phyloP scores from a whole-genome alignment of 2,888 invertebrate genomes.

The Campaea margaritaria region DNA sequence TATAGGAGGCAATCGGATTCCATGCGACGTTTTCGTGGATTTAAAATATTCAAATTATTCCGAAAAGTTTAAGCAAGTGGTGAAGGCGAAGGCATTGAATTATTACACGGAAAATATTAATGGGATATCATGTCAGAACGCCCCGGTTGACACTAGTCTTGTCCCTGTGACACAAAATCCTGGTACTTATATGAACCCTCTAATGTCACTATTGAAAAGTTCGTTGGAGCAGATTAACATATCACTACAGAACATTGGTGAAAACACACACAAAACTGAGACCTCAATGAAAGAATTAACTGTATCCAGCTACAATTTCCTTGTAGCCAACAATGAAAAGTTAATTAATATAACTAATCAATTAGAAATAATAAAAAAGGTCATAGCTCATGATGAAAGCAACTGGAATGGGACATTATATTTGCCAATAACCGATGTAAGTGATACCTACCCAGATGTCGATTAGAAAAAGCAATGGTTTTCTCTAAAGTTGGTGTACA shows the following conservation, averaged over 20 bases:
- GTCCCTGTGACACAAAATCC: constrained; percentile 16
- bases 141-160: constrained; percentile 6
- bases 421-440: too few species aligned
- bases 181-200: constrained; percentile 23
- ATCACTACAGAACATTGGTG: constrained; percentile 22
- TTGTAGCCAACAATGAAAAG: too few species aligned
- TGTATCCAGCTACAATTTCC: not conserved
- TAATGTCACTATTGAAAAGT: constrained; percentile 24
- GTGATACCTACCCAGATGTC: too few species aligned
- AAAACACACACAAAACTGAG: constrained; percentile 15
- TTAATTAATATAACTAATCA: too few species aligned
- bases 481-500: too few species aligned
- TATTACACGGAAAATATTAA: constrained; percentile 38
- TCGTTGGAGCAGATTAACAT: constrained; percentile 23
- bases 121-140: constrained; percentile 35
- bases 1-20: constrained; percentile 40
- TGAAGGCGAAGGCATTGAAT: constrained; percentile 17
- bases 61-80: constrained; percentile 5
- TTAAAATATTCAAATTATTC: constrained; percentile 31
- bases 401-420: too few species aligned
- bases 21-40: constrained; percentile 36
- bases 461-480: too few species aligned
- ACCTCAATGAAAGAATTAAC: constrained; percentile 23
- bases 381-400: too few species aligned
- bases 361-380: too few species aligned